Conservation (phyloP, 2,113 vertebrate species). For the Mustela nigripes region DNA sequence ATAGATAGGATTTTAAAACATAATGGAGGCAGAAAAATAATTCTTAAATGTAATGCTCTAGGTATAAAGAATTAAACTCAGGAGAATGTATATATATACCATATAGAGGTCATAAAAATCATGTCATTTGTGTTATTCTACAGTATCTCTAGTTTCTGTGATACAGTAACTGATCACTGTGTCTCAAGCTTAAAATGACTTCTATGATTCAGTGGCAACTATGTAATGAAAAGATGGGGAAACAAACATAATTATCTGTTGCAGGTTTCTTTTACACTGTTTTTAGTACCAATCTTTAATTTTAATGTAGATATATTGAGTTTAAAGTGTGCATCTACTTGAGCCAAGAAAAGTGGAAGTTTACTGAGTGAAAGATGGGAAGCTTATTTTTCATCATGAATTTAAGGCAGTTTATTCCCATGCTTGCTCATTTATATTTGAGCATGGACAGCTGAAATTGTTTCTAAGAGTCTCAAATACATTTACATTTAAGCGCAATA, state of each 20-base stretch:
- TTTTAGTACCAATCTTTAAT: background rate
- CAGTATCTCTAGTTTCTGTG: background rate
- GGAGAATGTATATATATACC: background rate
- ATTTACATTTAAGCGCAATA: background rate
- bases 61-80: conserved; percentile 5
- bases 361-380: background rate
- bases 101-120: background rate
- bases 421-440: background rate
- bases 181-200: background rate
- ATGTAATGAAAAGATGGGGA: background rate
- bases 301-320: background rate
- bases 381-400: background rate
- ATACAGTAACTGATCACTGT: background rate
- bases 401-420: background rate
- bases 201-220: background rate
- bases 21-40: background rate
- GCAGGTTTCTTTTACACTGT: background rate
- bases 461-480: background rate
- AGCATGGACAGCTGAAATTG: background rate
- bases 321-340: conserved; percentile 35
- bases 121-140: background rate
- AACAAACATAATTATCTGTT: background rate
- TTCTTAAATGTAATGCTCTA: background rate
- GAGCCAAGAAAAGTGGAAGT: background rate
- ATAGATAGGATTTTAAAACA: conserved; percentile 8